These are phyloP conservation scores for Tetramorium alpestre DNA, from an alignment of 1,140 invertebrate species.

Conservation along the genomic window DNA sequence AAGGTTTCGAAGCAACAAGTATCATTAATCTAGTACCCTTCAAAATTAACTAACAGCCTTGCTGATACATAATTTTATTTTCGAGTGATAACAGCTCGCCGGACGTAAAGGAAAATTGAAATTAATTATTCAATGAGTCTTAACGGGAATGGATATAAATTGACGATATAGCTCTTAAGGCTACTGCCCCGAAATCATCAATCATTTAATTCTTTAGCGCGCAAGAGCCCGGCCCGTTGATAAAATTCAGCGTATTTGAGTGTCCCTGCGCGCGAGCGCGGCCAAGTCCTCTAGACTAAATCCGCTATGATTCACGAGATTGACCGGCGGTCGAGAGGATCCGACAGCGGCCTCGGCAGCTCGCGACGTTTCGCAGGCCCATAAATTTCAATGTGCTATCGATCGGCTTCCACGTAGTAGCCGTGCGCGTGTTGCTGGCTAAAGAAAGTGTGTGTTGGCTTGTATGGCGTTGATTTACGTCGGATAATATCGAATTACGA, in stretches of 20 bases:
- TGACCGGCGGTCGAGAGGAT: slow-evolving; percentile 72
- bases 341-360: slow-evolving; percentile 64
- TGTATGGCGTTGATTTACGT: slow-evolving; percentile 67
- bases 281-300: slow-evolving; percentile 53
- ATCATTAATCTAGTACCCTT: slow-evolving; percentile 51
- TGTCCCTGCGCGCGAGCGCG: slow-evolving; percentile 48
- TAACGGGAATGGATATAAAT: slow-evolving; percentile 19
- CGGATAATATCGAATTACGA: slow-evolving; percentile 75
- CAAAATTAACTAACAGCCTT: slow-evolving; percentile 35
- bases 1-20: slow-evolving; percentile 54
- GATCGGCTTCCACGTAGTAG: slow-evolving; percentile 57
- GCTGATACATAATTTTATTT: slow-evolving; percentile 57
- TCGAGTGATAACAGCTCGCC: slow-evolving; percentile 31
- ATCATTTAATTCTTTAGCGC: slow-evolving; percentile 32
- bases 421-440: slow-evolving; percentile 28
- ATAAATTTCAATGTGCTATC: slow-evolving; percentile 76
- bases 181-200: not conserved
- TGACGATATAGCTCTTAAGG: not conserved
- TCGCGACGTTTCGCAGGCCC: slow-evolving; percentile 70
- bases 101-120: slow-evolving; percentile 34
- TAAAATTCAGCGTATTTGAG: slow-evolving; percentile 40
- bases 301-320: slow-evolving; percentile 73
- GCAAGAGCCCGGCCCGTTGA: not conserved
- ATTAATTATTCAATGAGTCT: slow-evolving; percentile 48
- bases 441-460: slow-evolving; percentile 56